Conservation (phyloP, 1,140 invertebrate species). For the Ceratosolen solmsi region DNA sequence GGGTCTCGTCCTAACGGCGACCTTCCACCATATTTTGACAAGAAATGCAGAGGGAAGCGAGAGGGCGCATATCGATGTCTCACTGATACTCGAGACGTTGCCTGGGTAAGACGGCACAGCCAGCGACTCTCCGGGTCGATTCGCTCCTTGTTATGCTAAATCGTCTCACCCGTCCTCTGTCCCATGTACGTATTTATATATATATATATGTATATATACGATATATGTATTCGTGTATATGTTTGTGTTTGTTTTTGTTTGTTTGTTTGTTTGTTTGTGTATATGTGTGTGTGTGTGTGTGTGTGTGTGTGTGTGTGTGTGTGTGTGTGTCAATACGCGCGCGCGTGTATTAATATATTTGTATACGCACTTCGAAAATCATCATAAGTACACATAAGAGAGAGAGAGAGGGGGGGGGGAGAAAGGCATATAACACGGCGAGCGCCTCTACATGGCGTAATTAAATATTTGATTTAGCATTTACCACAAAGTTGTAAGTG, state of each 20-base stretch:
- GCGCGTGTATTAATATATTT: too few relatives aligned
- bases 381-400: background rate
- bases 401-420: background rate
- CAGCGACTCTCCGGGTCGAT: background rate
- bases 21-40: background rate
- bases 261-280: background rate
- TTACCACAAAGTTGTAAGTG: background rate
- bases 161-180: conserved; percentile 72
- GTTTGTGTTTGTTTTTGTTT: too few relatives aligned
- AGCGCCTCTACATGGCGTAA: too few relatives aligned
- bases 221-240: too few relatives aligned
- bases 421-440: background rate
- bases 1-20: background rate
- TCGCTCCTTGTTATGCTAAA: conserved; percentile 70
- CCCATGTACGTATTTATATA: conserved; percentile 17
- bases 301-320: background rate
- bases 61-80: background rate
- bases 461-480: background rate
- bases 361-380: too few relatives aligned
- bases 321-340: too few relatives aligned
- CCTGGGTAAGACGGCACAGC: background rate
- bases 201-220: too few relatives aligned
- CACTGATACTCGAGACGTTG: conserved; percentile 66
- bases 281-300: background rate
- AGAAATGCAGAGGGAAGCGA: background rate